Percentiles rank a stretch among this genome's conserved stretches.
phyloP scores from a whole-genome alignment of 2,888 invertebrate species.

The Harpalus rufipes region DNA sequence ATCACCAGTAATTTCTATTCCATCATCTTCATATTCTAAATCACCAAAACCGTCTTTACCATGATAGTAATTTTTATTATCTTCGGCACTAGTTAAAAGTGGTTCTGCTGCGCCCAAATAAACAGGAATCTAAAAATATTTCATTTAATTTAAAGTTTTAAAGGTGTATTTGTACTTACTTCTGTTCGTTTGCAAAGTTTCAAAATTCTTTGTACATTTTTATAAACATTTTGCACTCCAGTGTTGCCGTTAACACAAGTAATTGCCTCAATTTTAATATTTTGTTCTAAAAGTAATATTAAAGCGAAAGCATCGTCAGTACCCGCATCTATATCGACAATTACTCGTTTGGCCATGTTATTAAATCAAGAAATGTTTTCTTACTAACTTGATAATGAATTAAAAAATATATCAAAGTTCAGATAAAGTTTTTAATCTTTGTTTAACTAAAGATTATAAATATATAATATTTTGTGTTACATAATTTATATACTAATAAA shows the following conservation, averaged over 20 bases:
- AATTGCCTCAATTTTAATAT: slow-evolving; percentile 82
- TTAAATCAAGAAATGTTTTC: neutral
- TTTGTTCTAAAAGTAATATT: slow-evolving; percentile 78
- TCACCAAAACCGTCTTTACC: slow-evolving; percentile 88
- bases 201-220: slow-evolving; percentile 85
- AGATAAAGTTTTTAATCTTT: slow-evolving; percentile 8
- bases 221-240: slow-evolving; percentile 82
- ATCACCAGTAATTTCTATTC: slow-evolving; percentile 32
- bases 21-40: slow-evolving; percentile 76
- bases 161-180: slow-evolving; percentile 77
- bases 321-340: slow-evolving; percentile 83
- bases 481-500: neutral
- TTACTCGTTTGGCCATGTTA: slow-evolving; percentile 71
- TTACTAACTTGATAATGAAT: neutral
- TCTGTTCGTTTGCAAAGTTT: slow-evolving; percentile 80
- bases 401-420: slow-evolving; percentile 14
- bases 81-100: slow-evolving; percentile 76
- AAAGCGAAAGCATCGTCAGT: slow-evolving; percentile 84
- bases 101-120: slow-evolving; percentile 82
- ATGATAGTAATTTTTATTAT: slow-evolving; percentile 79
- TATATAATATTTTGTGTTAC: neutral
- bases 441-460: slow-evolving; percentile 1
- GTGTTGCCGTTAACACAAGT: slow-evolving; percentile 89
- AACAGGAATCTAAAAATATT: slow-evolving; percentile 83
- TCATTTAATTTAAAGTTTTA: slow-evolving; percentile 24